Evolutionary conservation across 2,113 vertebrate genomes (phyloP).

Genomic region (Oryzias celebensis): DNA sequence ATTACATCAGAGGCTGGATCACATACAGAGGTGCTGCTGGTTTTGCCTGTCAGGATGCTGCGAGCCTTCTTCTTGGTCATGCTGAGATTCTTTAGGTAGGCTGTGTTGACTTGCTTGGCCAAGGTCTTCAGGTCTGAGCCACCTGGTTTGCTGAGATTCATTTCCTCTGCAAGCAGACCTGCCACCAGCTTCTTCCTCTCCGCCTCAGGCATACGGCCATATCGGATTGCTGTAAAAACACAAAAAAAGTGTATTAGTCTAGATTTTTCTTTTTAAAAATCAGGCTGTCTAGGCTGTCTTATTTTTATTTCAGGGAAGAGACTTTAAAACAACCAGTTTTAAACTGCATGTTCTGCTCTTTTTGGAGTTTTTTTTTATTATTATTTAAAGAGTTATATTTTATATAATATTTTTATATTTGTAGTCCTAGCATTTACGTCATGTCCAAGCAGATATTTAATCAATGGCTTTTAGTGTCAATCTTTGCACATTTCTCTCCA

Average conservation of each 20-base stretch:
- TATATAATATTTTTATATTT: no score
- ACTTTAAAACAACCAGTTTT: no score
- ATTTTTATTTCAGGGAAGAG: no score
- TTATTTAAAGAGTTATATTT: no score
- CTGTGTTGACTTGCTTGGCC: constrained; percentile 92
- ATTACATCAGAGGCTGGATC: not conserved
- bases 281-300: not conserved
- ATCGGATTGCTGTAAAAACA: constrained; percentile 86
- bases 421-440: no score
- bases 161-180: constrained; percentile 82
- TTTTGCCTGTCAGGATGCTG: constrained; percentile 92
- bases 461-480: no score
- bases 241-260: constrained; percentile 16
- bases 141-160: constrained; percentile 79
- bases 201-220: constrained; percentile 95
- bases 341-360: no score
- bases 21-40: constrained; percentile 87
- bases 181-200: constrained; percentile 96
- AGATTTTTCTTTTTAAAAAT: not conserved
- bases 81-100: constrained; percentile 95
- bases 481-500: no score
- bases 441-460: no score
- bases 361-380: no score
- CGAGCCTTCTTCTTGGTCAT: constrained; percentile 99
- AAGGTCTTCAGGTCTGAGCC: constrained; percentile 90